Base-by-base conservation (phyloP, 2,888 invertebrate genomes). In the Eumacrocentrus americanus region DNA sequence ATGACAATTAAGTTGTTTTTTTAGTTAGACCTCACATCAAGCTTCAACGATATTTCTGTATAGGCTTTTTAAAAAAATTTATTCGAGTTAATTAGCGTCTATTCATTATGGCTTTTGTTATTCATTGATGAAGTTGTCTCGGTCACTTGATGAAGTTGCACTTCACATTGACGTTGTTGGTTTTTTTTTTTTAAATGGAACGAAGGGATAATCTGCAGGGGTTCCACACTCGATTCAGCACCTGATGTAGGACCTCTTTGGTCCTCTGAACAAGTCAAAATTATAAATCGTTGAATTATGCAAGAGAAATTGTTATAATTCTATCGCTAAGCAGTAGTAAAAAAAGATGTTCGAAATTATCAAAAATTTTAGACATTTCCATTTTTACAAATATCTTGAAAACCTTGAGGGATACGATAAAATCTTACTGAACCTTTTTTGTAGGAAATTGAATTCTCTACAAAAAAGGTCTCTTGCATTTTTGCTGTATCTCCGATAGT, bases 221-320 rank as follows among this genome's bases (percentile, higher is more conserved):
- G 48, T 34, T 48, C 48, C 4, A 35, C 37, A 51, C 35, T 51
- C 20, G 9, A 1, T 18, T 42, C n/a, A n/a, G 22, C 51, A 51
- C 51, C 51, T 51, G 51, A 42, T 42, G 20, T 42, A n/a, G 18
- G 42, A 52, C 29, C 29, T 20, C 46, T 34, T n/a, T 6, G 16
- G 37, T 46, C 35, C 51, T 58, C 51, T 44, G 51, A 29, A 35
- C 38, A 14, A n/a, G 35, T 35, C 16, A 51, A 37, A 58, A 51
- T 51, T 58, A 46, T 58, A 51, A 51, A 58, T 58, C 18, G 51
- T 44, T 44, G 16, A 44, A 58, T 58, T 58, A 58, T 44, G 58
- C 44, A 58, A 35, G 51, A 51, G 34, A n/a, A n/a, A n/a, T n/a
- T n/a, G n/a, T n/a, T n/a, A n/a, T n/a, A n/a, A n/a, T n/a, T n/a